Evolutionary conservation across 2,797 vertebrate genomes (phyloP).

Genomic region (Lagorchestes hirsutus): DNA sequence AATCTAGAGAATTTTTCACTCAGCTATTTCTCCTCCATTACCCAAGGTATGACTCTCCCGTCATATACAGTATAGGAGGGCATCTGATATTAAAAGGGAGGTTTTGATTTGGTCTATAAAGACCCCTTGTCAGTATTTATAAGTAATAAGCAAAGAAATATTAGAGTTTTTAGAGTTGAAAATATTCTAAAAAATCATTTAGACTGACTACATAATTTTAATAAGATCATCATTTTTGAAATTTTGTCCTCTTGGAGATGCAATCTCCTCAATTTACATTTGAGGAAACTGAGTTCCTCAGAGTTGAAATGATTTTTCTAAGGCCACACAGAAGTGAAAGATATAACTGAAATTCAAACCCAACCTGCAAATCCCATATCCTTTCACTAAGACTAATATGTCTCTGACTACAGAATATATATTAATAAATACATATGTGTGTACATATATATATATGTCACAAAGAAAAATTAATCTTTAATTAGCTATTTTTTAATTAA

Average conservation of each 20-base stretch:
- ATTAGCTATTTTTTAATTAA: background rate
- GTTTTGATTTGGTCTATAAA: background rate
- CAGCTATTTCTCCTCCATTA: background rate
- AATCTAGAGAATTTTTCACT: background rate
- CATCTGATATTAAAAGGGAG: background rate
- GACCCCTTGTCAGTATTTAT: background rate
- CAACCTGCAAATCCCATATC: background rate
- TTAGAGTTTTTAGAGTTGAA: background rate
- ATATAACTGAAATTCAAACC: slow-evolving; percentile 24
- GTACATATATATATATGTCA: no score
- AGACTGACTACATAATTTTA: background rate
- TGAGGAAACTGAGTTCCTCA: background rate
- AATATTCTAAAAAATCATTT: background rate
- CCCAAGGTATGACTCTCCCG: background rate
- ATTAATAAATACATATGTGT: background rate
- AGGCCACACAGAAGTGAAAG: background rate
- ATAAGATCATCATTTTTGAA: background rate
- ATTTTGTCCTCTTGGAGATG: background rate
- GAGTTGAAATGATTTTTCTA: background rate
- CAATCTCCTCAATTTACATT: background rate
- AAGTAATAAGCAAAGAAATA: background rate
- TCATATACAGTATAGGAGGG: background rate
- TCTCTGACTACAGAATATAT: background rate
- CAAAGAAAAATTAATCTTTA: background rate
- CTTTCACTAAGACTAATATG: background rate